Base-by-base conservation (phyloP, 2,888 invertebrate species). In the Endotricha flammealis region DNA sequence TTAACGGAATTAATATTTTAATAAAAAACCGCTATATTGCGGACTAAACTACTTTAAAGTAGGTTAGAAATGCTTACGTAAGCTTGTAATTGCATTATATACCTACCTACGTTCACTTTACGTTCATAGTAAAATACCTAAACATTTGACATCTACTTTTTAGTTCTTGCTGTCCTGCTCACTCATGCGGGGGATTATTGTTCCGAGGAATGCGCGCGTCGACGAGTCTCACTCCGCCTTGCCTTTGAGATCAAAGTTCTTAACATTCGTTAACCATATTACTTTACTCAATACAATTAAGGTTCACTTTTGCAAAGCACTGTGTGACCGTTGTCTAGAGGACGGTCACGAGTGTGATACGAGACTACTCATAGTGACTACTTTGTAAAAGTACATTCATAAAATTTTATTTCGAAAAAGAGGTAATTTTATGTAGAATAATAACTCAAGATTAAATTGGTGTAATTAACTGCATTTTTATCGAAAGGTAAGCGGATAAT, bases 201-300 rank as follows among this genome's bases (percentile, higher is more conserved):
- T 78, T 74, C n/a, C 74, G 62, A 64, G 80, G 83, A 85, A 82
- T 85, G 86, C 83, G 85, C 83, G 83, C 83, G 82, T 80, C 85
- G 85, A 64, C 73, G 73, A 82, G 83, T 82, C 85, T 85, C 82
- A 76, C 56, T 66, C 67, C 68, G 48, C 44, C 29, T n/a, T 35
- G 51, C 38, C 51, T 28, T 44, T 78, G 78, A 67, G 63, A 64
- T 36, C 46, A 46, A 68, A 44, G 64, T 59, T 69, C 45, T 45
- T 35, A 32, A 42, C 30, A 44, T 30, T 31, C 39, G 36, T 40
- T 43, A 39, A 38, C 22, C 12, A 11, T 28, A 46, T 36, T 32
- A 48, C 58, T 51, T 48, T 73, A 65, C 2, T 1, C 0, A 0
- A 0, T 3, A 0, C 1, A 0, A 0, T 41, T 76, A 82, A 57